Evolutionary conservation across 2,113 vertebrate genomes (phyloP), one percentile per base, ranked within the genome.

Genomic region (Ochotona princeps): DNA sequence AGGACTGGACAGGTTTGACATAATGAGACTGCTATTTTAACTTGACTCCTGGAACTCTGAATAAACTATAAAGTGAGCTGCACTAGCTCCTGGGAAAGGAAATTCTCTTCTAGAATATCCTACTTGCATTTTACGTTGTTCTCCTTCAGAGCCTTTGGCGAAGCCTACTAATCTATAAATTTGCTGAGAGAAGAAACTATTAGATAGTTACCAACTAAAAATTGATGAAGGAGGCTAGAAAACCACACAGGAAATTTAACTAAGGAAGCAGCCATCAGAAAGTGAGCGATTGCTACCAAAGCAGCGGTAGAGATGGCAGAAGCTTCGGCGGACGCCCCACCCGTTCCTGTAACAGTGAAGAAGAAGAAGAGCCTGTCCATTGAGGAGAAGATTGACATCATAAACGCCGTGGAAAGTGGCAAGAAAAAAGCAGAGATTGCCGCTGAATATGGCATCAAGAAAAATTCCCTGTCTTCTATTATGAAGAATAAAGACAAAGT

Each of bases 401-500:
- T 98, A 65, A 98, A 95, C 2, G 98, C 98, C 1, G 97, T 98
- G 83, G 98, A 98, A 94, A 98, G 97, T 2, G 98, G 98, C 51
- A 86, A 97, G 97, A 98, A 97, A 18, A 98, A 98, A 92, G 96
- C 97, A 83, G 98, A 98, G 11, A 15, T 98, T 7, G 98, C 98
- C 15, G 97, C 97, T 70, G 94, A 98, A 79, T 98, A 98, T 30
- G 98, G 98, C 87, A 98, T 98, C 92, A 98, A 98, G 97, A 98
- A 97, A 95, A 98, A 98, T 61, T 98, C 98, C 0, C 51, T 98
- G 83, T 98, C 96, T 92, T 98, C 98, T 1, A 98, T 98, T 79
- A 97, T 98, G 97, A 98, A 98, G 93, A 98, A 98, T 75, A 98
- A 98, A 94, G 97, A 98, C 44, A 98, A 98, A 87, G 93, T 98